A percentile compares a stretch with the other conserved stretches of the same genome.
Conservation (phyloP, 2,113 vertebrate genomes). For the Actenoides lindsayi region DNA sequence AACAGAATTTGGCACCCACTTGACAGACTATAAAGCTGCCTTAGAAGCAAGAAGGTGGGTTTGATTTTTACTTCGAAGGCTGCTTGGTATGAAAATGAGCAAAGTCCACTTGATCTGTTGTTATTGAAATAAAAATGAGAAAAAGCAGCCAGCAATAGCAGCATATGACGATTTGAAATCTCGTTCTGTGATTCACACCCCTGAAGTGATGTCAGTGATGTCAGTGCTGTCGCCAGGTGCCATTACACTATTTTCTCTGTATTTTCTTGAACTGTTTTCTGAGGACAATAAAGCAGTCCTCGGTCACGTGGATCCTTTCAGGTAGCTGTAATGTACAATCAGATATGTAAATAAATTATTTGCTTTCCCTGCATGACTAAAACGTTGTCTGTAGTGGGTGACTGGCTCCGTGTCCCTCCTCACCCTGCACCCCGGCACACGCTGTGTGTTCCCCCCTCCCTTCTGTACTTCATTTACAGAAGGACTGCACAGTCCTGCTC, state of each 20-base stretch:
- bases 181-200: background rate
- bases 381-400: constrained; percentile 10
- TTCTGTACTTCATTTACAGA: background rate
- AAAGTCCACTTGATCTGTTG: background rate
- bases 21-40: background rate
- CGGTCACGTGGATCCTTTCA: constrained; percentile 16
- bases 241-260: constrained; percentile 8
- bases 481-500: background rate
- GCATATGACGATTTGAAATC: background rate
- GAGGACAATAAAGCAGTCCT: background rate
- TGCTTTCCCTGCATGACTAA: constrained; percentile 69
- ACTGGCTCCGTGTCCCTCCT: background rate
- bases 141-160: background rate
- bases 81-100: background rate
- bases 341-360: constrained; percentile 77
- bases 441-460: rapidly evolving
- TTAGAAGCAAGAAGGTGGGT: background rate
- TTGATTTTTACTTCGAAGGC: background rate
- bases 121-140: background rate
- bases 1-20: background rate
- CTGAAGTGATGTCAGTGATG: background rate
- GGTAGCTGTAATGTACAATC: constrained; percentile 65
- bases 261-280: constrained; percentile 5
- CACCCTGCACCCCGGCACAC: background rate
- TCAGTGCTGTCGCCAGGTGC: background rate